These are phyloP conservation scores for human DNA, from an alignment of 2,113 vertebrate species.

Conservation along the genomic window GRCh38 chrY:16848501-16849000, in stretches of 20 bases:
- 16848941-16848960: too few relatives aligned
- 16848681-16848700: background rate
- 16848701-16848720: background rate
- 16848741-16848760: too few relatives aligned
- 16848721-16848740: background rate
- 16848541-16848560: background rate
- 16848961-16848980: background rate
- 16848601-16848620: background rate
- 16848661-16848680: accelerated
- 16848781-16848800: background rate
- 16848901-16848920: background rate
- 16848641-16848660: background rate
- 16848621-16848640: too few relatives aligned
- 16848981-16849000: accelerated
- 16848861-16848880: background rate
- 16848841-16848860: background rate
- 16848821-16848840: background rate
- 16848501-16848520: accelerated
- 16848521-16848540: accelerated
- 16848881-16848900: background rate
- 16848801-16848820: too few relatives aligned
- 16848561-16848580: background rate
- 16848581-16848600: background rate
- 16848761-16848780: background rate
- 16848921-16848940: background rate